phyloP scores from a whole-genome alignment of 2,888 invertebrate species.

The Apoda limacodes region DNA sequence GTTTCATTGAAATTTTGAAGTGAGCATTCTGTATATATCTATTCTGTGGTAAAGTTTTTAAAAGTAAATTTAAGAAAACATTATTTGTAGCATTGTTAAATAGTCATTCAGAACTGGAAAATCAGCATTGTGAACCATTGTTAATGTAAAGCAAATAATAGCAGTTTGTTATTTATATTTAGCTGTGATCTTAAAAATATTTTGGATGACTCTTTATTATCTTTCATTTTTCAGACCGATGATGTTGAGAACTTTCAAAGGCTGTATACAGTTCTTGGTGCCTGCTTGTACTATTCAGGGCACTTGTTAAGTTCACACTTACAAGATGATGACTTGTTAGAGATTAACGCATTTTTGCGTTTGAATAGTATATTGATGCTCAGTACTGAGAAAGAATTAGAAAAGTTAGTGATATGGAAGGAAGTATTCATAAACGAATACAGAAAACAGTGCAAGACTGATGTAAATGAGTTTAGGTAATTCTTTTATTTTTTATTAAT shows the following conservation, averaged over 20 bases:
- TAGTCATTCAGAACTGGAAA: too few species aligned
- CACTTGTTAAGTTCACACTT: conserved; percentile 84
- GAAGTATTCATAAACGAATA: conserved; percentile 74
- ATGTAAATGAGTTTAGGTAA: conserved; percentile 45
- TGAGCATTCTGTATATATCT: too few species aligned
- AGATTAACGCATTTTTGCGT: conserved; percentile 80
- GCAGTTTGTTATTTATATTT: too few species aligned
- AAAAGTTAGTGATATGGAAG: conserved; percentile 81
- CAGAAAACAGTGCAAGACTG: conserved; percentile 39
- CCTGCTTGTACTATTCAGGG: conserved; percentile 73
- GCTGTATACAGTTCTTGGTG: conserved; percentile 75
- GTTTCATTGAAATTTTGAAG: too few species aligned
- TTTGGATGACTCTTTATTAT: conserved; percentile 5
- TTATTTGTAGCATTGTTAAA: too few species aligned
- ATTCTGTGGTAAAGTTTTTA: too few species aligned
- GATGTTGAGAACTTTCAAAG: conserved; percentile 81
- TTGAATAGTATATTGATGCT: conserved; percentile 80
- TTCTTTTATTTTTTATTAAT: conserved; percentile 3
- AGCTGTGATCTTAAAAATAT: conserved; percentile 1
- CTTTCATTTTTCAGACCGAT: conserved; percentile 70
- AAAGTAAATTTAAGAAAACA: too few species aligned
- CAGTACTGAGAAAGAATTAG: conserved; percentile 73
- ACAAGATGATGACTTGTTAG: conserved; percentile 77
- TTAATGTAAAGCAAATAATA: too few species aligned
- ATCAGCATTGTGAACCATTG: too few species aligned